These are phyloP conservation scores for Ptiloglossa arizonensis DNA, from an alignment of 1,140 invertebrate genomes.

Conservation along the genomic window DNA sequence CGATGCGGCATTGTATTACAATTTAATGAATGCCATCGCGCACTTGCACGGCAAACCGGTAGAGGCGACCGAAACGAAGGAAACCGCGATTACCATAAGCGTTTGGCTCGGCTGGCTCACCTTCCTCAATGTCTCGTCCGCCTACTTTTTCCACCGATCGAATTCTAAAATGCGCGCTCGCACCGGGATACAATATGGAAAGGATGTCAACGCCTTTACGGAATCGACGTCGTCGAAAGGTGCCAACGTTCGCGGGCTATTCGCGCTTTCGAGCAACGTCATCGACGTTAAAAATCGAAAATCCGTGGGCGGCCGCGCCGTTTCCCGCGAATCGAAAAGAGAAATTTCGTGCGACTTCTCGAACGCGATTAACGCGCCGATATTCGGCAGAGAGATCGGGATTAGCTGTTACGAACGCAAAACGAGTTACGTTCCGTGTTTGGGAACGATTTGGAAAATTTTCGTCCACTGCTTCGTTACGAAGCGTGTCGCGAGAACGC, in stretches of 20 bases:
- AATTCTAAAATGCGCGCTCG: conserved; percentile 32
- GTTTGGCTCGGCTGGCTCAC: conserved; percentile 61
- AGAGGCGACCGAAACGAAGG: conserved; percentile 40
- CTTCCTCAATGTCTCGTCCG: conserved; percentile 69
- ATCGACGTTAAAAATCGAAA: conserved; percentile 47
- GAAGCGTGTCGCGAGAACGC: not conserved
- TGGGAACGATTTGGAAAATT: too few relatives aligned
- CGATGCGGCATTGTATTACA: conserved; percentile 25
- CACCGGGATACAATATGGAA: conserved; percentile 37
- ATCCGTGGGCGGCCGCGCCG: conserved; percentile 17
- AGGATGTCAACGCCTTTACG: conserved; percentile 33
- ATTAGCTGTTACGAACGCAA: too few relatives aligned
- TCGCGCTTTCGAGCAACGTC: conserved; percentile 44
- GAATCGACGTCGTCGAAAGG: conserved; percentile 1
- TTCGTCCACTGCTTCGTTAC: too few relatives aligned
- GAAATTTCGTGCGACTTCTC: too few relatives aligned
- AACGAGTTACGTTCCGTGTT: too few relatives aligned
- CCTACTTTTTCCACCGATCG: conserved; percentile 68
- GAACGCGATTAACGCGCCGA: too few relatives aligned
- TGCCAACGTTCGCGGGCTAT: conserved; percentile 11
- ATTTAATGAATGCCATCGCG: conserved; percentile 40
- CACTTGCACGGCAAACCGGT: not conserved
- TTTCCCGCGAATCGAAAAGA: conserved; percentile 16
- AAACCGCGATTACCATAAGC: conserved; percentile 68
- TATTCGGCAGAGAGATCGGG: too few relatives aligned